A percentile compares a stretch with the other conserved stretches of the same genome.
Evolutionary conservation across 23 tunicate species (phyloP).

Genomic region (Ciona savignyi): DNA sequence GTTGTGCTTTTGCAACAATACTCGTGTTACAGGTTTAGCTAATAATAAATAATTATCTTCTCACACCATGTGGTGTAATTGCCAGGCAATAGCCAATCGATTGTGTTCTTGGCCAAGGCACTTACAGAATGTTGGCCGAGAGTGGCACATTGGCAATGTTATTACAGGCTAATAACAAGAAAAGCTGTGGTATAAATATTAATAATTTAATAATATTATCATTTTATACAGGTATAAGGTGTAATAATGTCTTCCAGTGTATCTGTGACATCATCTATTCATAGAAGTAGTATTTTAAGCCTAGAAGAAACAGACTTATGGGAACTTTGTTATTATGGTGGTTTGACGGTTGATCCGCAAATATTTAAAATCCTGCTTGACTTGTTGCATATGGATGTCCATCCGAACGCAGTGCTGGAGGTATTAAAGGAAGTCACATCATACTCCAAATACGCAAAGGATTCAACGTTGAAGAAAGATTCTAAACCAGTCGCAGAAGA

Average conservation of each 20-base stretch:
- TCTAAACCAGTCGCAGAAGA: neutral
- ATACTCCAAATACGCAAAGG: conserved; percentile 46
- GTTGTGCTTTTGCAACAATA: too few relatives aligned
- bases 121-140: too few relatives aligned
- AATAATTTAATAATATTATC: conserved; percentile 30
- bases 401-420: conserved; percentile 66
- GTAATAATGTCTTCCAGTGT: neutral
- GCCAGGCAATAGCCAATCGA: too few relatives aligned
- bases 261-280: neutral
- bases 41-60: too few relatives aligned
- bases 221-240: conserved; percentile 31
- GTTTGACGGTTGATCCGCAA: conserved; percentile 70
- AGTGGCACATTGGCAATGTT: too few relatives aligned
- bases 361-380: conserved; percentile 49
- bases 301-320: conserved; percentile 70
- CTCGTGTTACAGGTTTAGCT: too few relatives aligned
- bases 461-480: too few relatives aligned
- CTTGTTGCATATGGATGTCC: conserved; percentile 54
- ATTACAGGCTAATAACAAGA: too few relatives aligned
- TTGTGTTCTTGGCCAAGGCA: too few relatives aligned
- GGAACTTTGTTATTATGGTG: conserved; percentile 87
- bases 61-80: too few relatives aligned
- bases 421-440: conserved; percentile 31
- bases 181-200: too few relatives aligned
- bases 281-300: conserved; percentile 11